Percentiles rank a stretch among this genome's conserved stretches.
Evolutionary conservation across 2,113 vertebrate genomes (phyloP).

Genomic region (Channa argus): DNA sequence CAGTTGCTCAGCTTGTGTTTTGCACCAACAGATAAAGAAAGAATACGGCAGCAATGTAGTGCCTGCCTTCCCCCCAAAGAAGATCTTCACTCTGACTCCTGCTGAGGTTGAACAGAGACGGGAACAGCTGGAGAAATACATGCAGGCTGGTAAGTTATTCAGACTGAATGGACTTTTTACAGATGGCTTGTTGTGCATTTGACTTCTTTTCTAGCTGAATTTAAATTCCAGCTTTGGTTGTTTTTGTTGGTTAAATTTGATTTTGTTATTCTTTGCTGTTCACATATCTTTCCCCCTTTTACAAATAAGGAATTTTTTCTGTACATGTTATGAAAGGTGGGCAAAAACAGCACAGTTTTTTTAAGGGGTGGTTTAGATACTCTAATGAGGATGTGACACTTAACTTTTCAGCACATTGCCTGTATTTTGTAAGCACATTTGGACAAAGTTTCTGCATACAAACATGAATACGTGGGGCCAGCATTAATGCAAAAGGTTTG

Average conservation of each 20-base stretch:
- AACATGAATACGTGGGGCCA: constrained; percentile 58
- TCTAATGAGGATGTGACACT: constrained; percentile 4
- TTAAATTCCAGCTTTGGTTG: constrained; percentile 16
- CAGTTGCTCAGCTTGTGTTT: constrained; percentile 7
- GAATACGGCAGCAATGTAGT: constrained; percentile 95
- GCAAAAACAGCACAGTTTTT: not conserved
- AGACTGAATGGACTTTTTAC: constrained; percentile 21
- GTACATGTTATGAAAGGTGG: not conserved
- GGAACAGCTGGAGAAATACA: constrained; percentile 98
- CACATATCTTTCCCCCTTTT: not conserved
- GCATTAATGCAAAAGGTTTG: constrained; percentile 64
- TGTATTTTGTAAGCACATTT: not conserved
- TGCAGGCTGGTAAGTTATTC: constrained; percentile 93
- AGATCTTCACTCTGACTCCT: constrained; percentile 96
- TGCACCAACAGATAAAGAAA: constrained; percentile 88
- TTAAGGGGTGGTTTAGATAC: constrained; percentile 2
- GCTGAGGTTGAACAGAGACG: constrained; percentile 95
- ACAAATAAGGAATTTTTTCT: not conserved
- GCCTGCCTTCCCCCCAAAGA: constrained; percentile 96
- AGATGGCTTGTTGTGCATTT: constrained; percentile 42
- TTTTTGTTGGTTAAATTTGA: constrained; percentile 10
- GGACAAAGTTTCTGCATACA: constrained; percentile 42
- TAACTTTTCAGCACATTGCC: constrained; percentile 4
- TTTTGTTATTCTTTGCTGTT: constrained; percentile 6
- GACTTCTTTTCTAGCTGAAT: constrained; percentile 24